phyloP scores from a whole-genome alignment of 2,888 invertebrate genomes.

The Lasius platythorax region DNA sequence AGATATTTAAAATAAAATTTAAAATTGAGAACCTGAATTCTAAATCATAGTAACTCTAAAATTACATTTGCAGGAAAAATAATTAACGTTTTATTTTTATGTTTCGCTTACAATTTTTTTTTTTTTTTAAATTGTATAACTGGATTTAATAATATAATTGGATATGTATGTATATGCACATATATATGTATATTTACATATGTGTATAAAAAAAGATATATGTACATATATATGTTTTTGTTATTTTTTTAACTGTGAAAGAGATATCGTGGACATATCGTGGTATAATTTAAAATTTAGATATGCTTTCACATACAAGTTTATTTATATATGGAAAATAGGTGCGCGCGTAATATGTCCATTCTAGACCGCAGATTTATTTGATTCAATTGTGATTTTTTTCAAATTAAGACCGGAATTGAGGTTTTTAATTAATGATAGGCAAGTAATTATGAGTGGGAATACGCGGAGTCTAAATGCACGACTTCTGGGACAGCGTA shows the following conservation, averaged over 20 bases:
- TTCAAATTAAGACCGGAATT: slow-evolving; percentile 3
- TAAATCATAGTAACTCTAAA: background rate
- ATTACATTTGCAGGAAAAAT: background rate
- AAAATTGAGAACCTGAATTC: background rate
- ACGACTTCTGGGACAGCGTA: slow-evolving; percentile 25
- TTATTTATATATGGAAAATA: background rate
- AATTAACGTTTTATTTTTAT: background rate
- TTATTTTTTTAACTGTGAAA: background rate
- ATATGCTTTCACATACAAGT: background rate
- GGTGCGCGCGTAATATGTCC: background rate
- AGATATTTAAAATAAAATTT: background rate
- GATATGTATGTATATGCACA: background rate
- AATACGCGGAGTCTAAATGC: slow-evolving; percentile 22
- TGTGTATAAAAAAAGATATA: too few relatives aligned
- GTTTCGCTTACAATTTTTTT: background rate
- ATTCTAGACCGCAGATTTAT: background rate
- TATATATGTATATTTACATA: too few relatives aligned
- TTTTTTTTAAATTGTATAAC: background rate
- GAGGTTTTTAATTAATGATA: slow-evolving; percentile 36
- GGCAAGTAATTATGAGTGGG: slow-evolving; percentile 31
- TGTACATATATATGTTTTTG: background rate
- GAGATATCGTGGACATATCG: background rate
- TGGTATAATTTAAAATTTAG: background rate
- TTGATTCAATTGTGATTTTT: slow-evolving; percentile 24
- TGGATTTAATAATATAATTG: background rate